Evolutionary conservation across 2,888 invertebrate genomes (phyloP).

Genomic region (Mimachlamys varia): DNA sequence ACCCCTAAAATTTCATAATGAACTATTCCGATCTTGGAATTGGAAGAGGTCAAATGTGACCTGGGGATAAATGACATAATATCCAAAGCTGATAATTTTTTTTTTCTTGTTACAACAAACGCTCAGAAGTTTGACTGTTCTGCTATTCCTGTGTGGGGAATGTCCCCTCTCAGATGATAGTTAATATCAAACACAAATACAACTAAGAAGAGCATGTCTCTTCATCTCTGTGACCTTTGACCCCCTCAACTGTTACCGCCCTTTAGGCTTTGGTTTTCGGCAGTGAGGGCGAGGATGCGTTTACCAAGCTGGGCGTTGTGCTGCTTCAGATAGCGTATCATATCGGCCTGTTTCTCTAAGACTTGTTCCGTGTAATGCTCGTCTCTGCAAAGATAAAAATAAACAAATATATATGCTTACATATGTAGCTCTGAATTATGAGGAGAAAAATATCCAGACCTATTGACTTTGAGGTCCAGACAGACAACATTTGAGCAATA

Average conservation of each 20-base stretch:
- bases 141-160: too few relatives aligned
- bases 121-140: too few relatives aligned
- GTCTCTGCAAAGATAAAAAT: conserved; percentile 64
- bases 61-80: too few relatives aligned
- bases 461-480: neutral
- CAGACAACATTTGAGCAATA: too few relatives aligned
- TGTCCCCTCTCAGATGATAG: too few relatives aligned
- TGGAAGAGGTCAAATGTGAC: too few relatives aligned
- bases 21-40: too few relatives aligned
- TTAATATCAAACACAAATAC: too few relatives aligned
- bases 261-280: conserved; percentile 64
- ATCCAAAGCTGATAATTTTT: too few relatives aligned
- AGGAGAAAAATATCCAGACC: neutral
- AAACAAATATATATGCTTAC: neutral
- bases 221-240: neutral
- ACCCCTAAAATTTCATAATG: too few relatives aligned
- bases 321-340: conserved; percentile 78
- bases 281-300: conserved; percentile 69
- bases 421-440: neutral
- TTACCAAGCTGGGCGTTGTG: conserved; percentile 75
- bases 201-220: too few relatives aligned
- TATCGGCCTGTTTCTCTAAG: conserved; percentile 79
- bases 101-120: too few relatives aligned
- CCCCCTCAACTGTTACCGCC: conserved; percentile 5
- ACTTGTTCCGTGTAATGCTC: conserved; percentile 75